phyloP scores from a whole-genome alignment of 2,113 vertebrate genomes.

The Rhipidura dahli region DNA sequence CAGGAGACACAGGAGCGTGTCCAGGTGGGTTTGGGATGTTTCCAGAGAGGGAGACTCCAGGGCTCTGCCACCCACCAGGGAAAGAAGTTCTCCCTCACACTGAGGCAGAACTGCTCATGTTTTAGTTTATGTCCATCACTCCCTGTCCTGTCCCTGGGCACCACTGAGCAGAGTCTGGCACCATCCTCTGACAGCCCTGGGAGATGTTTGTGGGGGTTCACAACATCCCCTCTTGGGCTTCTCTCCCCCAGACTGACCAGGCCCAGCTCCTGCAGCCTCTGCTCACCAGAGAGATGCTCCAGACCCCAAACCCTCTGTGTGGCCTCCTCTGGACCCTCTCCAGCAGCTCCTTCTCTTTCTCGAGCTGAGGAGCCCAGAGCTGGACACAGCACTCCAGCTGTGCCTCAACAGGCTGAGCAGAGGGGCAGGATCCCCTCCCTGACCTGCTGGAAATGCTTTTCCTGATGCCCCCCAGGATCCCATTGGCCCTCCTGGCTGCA shows the following conservation, averaged over 20 bases:
- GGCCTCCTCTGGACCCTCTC: background rate
- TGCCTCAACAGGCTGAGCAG: background rate
- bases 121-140: background rate
- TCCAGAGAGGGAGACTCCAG: background rate
- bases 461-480: background rate
- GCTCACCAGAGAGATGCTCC: background rate
- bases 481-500: background rate
- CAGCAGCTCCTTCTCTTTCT: background rate
- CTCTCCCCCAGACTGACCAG: background rate
- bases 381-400: background rate
- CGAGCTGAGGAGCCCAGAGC: rapidly evolving
- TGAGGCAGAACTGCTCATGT: rapidly evolving
- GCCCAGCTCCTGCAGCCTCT: background rate
- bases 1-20: background rate
- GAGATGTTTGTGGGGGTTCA: background rate
- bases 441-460: background rate
- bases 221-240: background rate
- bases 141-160: background rate
- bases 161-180: background rate
- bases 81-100: background rate
- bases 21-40: background rate
- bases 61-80: background rate
- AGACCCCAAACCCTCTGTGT: background rate
- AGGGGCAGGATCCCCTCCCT: background rate
- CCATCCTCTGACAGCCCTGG: background rate